Conservation (phyloP, 2,888 invertebrate species). For the Nomada ruficornis region DNA sequence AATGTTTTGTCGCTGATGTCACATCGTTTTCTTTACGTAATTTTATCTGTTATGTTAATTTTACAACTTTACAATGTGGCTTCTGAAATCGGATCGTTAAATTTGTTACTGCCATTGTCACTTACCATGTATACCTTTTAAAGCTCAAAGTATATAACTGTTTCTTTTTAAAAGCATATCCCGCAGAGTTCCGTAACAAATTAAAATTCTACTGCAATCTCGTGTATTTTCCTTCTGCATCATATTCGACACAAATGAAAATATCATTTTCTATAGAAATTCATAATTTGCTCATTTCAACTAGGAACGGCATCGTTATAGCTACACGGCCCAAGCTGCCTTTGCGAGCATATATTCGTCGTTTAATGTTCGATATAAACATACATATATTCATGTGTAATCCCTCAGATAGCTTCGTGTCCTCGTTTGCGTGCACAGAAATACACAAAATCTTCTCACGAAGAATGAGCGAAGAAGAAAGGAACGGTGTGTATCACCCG, state of each 20-base stretch:
- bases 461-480: constrained; percentile 44
- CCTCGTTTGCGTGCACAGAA: constrained; percentile 40
- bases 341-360: constrained; percentile 6
- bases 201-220: not conserved
- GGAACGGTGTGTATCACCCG: constrained; percentile 49
- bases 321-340: not conserved
- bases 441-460: constrained; percentile 43
- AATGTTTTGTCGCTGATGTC: constrained; percentile 6
- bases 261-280: constrained; percentile 3
- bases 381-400: constrained; percentile 23
- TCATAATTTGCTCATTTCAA: not conserved
- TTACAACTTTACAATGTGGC: no score
- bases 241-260: not conserved
- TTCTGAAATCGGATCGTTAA: no score
- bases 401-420: constrained; percentile 33
- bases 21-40: not conserved
- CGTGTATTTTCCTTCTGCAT: not conserved
- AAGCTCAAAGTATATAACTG: not conserved
- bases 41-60: not conserved
- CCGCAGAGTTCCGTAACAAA: no score
- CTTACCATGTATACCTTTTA: not conserved
- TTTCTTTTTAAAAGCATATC: not conserved
- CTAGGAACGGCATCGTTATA: not conserved
- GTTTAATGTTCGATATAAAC: constrained; percentile 17
- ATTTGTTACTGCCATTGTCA: no score